Base-by-base conservation (phyloP, 2,113 vertebrate genomes). In the Terrapene triunguis region DNA sequence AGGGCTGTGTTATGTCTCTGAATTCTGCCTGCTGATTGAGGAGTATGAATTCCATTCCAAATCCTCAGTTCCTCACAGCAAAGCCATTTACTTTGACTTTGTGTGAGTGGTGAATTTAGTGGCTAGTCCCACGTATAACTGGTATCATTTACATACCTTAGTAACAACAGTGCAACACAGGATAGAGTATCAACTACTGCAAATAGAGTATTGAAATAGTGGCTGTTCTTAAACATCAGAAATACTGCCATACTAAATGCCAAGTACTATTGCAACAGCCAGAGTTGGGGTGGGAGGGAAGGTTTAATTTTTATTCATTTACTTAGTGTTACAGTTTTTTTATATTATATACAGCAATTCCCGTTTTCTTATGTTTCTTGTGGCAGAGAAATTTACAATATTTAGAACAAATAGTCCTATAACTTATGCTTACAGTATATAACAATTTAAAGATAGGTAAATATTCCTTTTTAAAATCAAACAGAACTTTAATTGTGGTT, bases 391-490 rank as follows among this genome's bases (percentile, higher is more conserved):
- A 65, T 22, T 19, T 87, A 84, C 50, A 13, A 12, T 19, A 54
- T 8, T 35, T 93, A 93, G 59, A 93, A 27, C 27, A 84, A 93
- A 85, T 62, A 84, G 17, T 95, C 16, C 76, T 88, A 14, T 88
- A 21, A 76, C 21, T 80, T 94, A 79, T 83, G 91, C 25, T 55
- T 94, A 32, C 82, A 91, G 53, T 89, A 53, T 5, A 84, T 2
- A 25, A 44, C 1, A 6, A n/a, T 93, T 89, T 93, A 48, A 76
- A 82, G 84, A 6, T 44, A 50, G 48, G 35, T 69, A 74, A 74
- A 24, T 10, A n/a, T 19, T 48, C 0, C 0, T 86, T 55, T 65
- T 0, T 29, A 95, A 95, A 92, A 82, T 32, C 22, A 90, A 62
- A 22, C 57, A 83, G 5, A 76, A 80, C 27, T 96, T 90, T 87